phyloP scores from a whole-genome alignment of 2,113 vertebrate species.

The Perca flavescens region DNA sequence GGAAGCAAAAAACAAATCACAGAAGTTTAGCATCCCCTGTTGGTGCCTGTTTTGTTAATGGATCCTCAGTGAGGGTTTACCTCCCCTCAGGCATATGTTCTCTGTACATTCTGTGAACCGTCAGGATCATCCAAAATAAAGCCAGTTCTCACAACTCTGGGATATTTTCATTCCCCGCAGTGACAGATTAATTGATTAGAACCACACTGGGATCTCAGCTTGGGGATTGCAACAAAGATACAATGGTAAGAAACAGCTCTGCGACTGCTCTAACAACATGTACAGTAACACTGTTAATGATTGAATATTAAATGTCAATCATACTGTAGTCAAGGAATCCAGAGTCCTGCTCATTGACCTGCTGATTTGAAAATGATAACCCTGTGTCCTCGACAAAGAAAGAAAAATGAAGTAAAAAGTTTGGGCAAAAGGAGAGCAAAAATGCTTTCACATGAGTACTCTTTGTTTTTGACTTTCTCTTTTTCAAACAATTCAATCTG shows the following conservation, averaged over 20 bases:
- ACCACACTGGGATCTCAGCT: slow-evolving; percentile 44
- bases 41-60: slow-evolving; percentile 58
- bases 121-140: slow-evolving; percentile 64
- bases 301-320: not conserved
- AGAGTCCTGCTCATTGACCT: not conserved
- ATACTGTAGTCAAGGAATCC: not conserved
- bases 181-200: slow-evolving; percentile 71
- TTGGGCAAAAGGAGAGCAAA: not conserved
- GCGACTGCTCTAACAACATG: slow-evolving; percentile 42
- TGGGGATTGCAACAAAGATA: slow-evolving; percentile 64
- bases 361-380: slow-evolving; percentile 5
- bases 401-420: not conserved
- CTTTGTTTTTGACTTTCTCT: slow-evolving; percentile 41
- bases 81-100: slow-evolving; percentile 47
- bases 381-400: not conserved
- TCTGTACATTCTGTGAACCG: slow-evolving; percentile 55
- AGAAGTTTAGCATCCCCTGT: slow-evolving; percentile 30
- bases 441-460: not conserved
- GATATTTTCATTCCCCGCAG: slow-evolving; percentile 62
- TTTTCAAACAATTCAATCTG: slow-evolving; percentile 38
- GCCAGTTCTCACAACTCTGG: slow-evolving; percentile 57
- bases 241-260: slow-evolving; percentile 40
- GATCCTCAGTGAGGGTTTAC: slow-evolving; percentile 42
- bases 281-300: not conserved
- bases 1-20: slow-evolving; percentile 17